phyloP scores from a whole-genome alignment of 2,888 invertebrate species.

The Polydrusus cervinus region DNA sequence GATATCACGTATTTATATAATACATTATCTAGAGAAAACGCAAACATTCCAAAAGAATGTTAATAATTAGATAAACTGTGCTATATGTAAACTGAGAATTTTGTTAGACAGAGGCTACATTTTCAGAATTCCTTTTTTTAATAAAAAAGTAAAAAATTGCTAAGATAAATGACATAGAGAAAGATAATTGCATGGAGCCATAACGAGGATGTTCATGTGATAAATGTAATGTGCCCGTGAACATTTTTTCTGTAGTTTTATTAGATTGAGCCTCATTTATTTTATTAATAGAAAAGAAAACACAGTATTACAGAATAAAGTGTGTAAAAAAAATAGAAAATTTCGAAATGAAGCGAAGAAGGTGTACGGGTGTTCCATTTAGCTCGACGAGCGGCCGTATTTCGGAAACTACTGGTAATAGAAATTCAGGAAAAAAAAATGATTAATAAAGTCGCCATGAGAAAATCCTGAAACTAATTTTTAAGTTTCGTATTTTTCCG shows the following conservation, averaged over 20 bases:
- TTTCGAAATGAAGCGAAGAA: not conserved
- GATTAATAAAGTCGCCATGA: too few relatives aligned
- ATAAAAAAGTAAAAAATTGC: conserved; percentile 20
- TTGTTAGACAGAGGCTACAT: not conserved
- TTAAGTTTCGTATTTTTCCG: too few relatives aligned
- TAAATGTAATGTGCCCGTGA: conserved; percentile 29
- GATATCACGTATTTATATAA: too few relatives aligned
- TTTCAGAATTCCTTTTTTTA: conserved; percentile 7
- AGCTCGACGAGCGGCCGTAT: too few relatives aligned
- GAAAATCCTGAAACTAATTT: too few relatives aligned
- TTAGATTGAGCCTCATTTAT: conserved; percentile 24
- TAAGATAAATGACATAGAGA: conserved; percentile 28
- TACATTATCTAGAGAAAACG: too few relatives aligned
- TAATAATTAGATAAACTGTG: conserved; percentile 1
- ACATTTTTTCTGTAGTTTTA: conserved; percentile 32
- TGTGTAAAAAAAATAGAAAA: not conserved
- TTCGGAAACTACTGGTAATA: too few relatives aligned
- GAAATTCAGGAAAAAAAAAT: too few relatives aligned
- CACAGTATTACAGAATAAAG: not conserved
- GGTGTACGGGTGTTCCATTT: too few relatives aligned
- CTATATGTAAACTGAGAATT: not conserved
- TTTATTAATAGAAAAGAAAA: conserved; percentile 21
- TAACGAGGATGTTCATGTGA: conserved; percentile 30
- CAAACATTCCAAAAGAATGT: not conserved
- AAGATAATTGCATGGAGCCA: conserved; percentile 21